Evolutionary conservation across 1,140 invertebrate species (phyloP), one percentile per base, ranked within the genome.

Genomic region (Chironomus tepperi): DNA sequence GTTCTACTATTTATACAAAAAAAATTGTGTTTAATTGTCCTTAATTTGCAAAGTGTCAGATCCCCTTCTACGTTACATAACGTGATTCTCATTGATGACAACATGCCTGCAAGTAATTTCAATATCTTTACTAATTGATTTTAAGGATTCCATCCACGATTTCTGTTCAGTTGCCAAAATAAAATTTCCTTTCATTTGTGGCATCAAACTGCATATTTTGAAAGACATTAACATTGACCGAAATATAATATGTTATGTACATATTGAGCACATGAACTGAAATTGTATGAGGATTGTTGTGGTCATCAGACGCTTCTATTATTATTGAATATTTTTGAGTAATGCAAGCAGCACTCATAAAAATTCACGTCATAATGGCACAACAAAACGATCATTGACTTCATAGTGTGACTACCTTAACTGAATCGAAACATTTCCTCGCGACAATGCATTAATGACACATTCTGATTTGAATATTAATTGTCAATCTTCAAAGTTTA

Each of bases 1-100:
- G 16, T 70, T 70, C 65, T 70, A 70, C 16, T 70, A 70, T 70
- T 70, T 70, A 70, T 70, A 70, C 65, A 21, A 70, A 18, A 18
- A 9, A 15, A 70, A 15, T 5, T n/a, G 2, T 12, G 8, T 15
- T 57, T 5, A 34, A 34, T 34, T 10, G 65, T 70, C 65, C 65
- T 70, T 70, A 10, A 19, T 70, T n/a, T 18, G 47, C 47, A n/a
- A 19, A 18, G 24, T 34, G 24, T 34, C 24, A 34, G 24, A 16
- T 18, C 65, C 65, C 65, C 65, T 70, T 70, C 65, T 70, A 19
- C 19, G 10, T 70, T 70, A 70, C 18, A 70, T 70, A 70, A 70
- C 16, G 16, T 70, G 16, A 19, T 70, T 70, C 65, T 70, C 19
- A 18, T 6, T 9, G 6, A 70, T 70, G 65, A 21, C 65, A 70